phyloP scores from a whole-genome alignment of 2,113 vertebrate genomes.

The Euleptes europaea region DNA sequence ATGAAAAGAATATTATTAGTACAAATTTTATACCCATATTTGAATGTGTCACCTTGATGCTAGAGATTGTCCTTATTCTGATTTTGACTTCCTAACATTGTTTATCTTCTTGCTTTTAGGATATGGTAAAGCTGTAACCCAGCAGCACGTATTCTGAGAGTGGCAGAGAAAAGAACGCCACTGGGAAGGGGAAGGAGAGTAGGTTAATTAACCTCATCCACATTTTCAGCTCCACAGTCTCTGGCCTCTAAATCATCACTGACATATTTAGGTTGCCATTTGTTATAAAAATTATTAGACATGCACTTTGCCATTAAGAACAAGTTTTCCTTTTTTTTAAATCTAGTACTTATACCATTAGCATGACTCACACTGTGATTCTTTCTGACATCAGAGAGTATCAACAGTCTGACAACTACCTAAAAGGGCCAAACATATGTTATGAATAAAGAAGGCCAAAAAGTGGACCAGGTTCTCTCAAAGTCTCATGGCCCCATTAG shows the following conservation, averaged over 20 bases:
- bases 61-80: conserved; percentile 53
- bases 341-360: conserved; percentile 56
- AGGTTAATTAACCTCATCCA: conserved; percentile 76
- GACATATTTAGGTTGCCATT: conserved; percentile 77
- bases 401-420: conserved; percentile 9
- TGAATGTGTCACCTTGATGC: background rate
- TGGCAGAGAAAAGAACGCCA: conserved; percentile 36
- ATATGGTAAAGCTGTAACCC: conserved; percentile 65
- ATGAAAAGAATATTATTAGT: background rate
- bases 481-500: background rate
- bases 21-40: background rate
- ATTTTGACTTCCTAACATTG: conserved; percentile 58
- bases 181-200: conserved; percentile 55
- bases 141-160: conserved; percentile 45
- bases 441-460: background rate
- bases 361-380: conserved; percentile 57
- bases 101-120: conserved; percentile 66
- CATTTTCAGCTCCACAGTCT: conserved; percentile 71
- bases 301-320: conserved; percentile 63
- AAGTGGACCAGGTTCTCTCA: background rate
- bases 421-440: background rate
- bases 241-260: conserved; percentile 70
- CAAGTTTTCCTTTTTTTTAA: conserved; percentile 30
- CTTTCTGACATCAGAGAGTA: conserved; percentile 49
- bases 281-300: conserved; percentile 71